phyloP scores from a whole-genome alignment of 2,888 invertebrate genomes.

The Malthinus seriepunctatus region DNA sequence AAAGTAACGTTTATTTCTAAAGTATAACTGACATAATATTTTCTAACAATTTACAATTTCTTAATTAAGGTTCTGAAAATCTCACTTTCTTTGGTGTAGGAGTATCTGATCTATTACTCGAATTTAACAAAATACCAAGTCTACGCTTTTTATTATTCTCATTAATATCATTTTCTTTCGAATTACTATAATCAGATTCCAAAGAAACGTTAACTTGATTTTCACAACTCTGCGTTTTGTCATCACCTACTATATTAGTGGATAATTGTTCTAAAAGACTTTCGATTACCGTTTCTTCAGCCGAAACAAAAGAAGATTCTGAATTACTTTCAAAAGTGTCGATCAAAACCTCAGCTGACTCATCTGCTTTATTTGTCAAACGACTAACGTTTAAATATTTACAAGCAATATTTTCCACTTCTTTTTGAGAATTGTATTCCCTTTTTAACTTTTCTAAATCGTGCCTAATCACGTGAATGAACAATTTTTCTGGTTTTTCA shows the following conservation, averaged over 20 bases:
- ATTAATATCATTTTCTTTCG: background rate
- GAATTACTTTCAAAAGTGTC: background rate
- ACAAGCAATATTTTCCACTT: background rate
- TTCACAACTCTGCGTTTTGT: background rate
- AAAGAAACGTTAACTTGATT: background rate
- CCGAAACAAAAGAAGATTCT: background rate
- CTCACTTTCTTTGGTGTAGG: slow-evolving; percentile 9
- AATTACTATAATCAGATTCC: background rate
- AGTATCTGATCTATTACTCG: background rate
- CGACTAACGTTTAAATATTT: background rate
- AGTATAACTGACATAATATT: too few relatives aligned
- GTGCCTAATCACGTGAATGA: background rate
- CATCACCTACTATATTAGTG: background rate
- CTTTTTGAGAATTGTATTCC: background rate
- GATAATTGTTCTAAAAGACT: background rate
- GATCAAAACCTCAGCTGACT: background rate
- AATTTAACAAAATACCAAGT: background rate
- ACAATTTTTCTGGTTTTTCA: slow-evolving; percentile 21
- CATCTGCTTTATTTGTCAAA: too few relatives aligned
- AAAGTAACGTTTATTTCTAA: too few relatives aligned
- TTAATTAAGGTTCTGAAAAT: slow-evolving; percentile 4
- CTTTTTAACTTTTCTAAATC: background rate
- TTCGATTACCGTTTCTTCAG: background rate
- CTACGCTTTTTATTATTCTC: background rate
- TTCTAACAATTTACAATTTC: too few relatives aligned